Base-by-base conservation (phyloP, 2,797 vertebrate genomes). In the Tokudaia tokunoshimensis region DNA sequence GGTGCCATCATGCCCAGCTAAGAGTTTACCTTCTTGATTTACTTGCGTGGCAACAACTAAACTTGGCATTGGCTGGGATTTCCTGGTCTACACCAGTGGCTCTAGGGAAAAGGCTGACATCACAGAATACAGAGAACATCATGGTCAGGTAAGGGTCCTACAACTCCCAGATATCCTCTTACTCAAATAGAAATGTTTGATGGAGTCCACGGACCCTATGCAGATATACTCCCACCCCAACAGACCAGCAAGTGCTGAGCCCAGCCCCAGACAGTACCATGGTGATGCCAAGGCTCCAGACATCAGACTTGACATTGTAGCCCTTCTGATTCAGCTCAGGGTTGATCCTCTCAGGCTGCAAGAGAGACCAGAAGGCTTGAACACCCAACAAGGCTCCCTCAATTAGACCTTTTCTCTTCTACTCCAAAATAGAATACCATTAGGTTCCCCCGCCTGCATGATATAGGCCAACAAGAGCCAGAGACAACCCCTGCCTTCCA, bases 211-310 rank as follows among this genome's bases (percentile, higher is more conserved):
- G 44, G 72, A 79, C 81, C 72, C 44, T 5, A n/a, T 17, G 6
- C 0, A 0, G 26, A 61, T 31, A 93, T 14, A 22, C 29, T 1
- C 52, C 7, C 22, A 20, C 70, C 37, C 78, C 26, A 6, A 47
- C 55, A 7, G 0, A 41, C 34, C 52, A 74, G 15, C 37, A 93
- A 34, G 52, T n/a, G 41, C 31, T 1, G 13, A 11, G 50, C 24
- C 67, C 41, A 67, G 14, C 34, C 47, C 79, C n/a, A 4, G 63
- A 26, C 0, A 0, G 91, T 98, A 99, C 99, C 99, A 99, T 99
- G 2, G 99, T 99, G 98, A 99, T 99, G 52, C 99, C 99, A 0
- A 99, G 98, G 72, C 99, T 99, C 99, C 99, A 99, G 89, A 99
- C 99, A 0, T 99, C 99, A 0, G 99, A 99, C 95, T 99, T 99